Base-by-base conservation (phyloP, 2,113 vertebrate genomes). In the Neogobius melanostomus region DNA sequence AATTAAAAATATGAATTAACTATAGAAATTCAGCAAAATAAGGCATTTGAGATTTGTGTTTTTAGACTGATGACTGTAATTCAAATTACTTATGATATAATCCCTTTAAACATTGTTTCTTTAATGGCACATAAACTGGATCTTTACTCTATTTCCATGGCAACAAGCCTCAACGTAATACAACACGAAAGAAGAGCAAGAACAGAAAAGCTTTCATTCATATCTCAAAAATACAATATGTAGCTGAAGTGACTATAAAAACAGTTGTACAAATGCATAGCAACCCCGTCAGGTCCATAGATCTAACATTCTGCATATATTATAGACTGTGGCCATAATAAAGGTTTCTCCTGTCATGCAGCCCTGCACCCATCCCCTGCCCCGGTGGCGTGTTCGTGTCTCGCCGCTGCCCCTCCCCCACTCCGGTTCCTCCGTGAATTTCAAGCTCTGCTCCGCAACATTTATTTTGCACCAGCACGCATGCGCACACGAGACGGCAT, bases 371-470 rank as follows among this genome's bases (percentile, higher is more conserved):
- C 28, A 36, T 36, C 28, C 28, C 28, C 28, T 36, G 65, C 73
- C 76, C 81, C 71, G 54, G 63, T 80, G 76, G 71, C 76, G 75
- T 72, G 77, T 72, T 80, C 71, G 57, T 88, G 89, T 91, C 84
- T 90, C 68, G 87, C 79, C 88, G 74, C 79, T 68, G 77, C 87
- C 88, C 92, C 85, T 85, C 90, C 91, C 88, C 87, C 85, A 75
- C 69, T 8, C 57, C 54, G 21, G 56, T 74, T 80, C 71, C 81
- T 80, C 76, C 67, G 81, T 71, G 74, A 80, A 81, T 81, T 76
- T 82, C 76, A 74, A 83, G 75, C 85, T 42, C 82, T 83, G 79
- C 86, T 88, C 88, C 79, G 91, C 92, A 92, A 91, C 89, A 87
- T 77, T 81, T 61, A 74, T 82, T 74, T 72, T 75, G 72, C 85